Percentiles rank a stretch among this genome's conserved stretches.
phyloP scores from a whole-genome alignment of 2,113 vertebrate genomes.

The Indri indri region DNA sequence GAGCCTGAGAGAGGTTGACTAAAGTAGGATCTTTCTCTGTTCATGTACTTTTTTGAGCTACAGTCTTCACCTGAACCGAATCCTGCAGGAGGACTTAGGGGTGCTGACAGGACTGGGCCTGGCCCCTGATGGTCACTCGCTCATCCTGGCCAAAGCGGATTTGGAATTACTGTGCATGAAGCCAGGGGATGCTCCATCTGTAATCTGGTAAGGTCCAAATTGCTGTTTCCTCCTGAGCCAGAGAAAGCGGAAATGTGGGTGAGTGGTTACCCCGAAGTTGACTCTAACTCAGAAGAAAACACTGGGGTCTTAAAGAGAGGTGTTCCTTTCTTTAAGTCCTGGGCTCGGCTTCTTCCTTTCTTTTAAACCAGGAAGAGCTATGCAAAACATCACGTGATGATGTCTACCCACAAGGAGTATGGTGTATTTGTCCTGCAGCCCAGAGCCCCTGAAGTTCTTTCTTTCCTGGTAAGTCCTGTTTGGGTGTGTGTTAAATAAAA shows the following conservation, averaged over 20 bases:
- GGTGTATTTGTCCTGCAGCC: conserved; percentile 54
- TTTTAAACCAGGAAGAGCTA: not conserved
- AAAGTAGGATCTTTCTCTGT: not conserved
- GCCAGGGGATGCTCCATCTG: not conserved
- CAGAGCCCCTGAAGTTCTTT: not conserved
- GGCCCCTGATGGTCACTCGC: conserved; percentile 41
- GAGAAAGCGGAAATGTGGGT: not conserved
- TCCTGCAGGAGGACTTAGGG: conserved; percentile 37
- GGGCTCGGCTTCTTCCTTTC: not conserved
- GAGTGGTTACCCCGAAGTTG: not conserved
- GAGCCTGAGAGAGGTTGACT: not conserved
- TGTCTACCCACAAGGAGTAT: conserved; percentile 61
- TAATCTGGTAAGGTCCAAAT: conserved; percentile 62
- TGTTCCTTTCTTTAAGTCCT: not conserved
- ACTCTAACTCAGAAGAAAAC: not conserved
- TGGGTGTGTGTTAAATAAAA: not conserved
- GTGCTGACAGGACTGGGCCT: conserved; percentile 51
- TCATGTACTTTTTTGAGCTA: not conserved
- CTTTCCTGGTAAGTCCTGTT: conserved; percentile 63
- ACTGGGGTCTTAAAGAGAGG: not conserved
- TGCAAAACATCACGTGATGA: not conserved
- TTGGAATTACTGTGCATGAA: conserved; percentile 47
- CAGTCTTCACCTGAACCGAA: conserved; percentile 42
- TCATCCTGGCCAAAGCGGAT: conserved; percentile 45
- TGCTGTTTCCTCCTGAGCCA: not conserved